phyloP scores from a whole-genome alignment of 2,888 invertebrate genomes.

The Hirtodrosophila confusa region DNA sequence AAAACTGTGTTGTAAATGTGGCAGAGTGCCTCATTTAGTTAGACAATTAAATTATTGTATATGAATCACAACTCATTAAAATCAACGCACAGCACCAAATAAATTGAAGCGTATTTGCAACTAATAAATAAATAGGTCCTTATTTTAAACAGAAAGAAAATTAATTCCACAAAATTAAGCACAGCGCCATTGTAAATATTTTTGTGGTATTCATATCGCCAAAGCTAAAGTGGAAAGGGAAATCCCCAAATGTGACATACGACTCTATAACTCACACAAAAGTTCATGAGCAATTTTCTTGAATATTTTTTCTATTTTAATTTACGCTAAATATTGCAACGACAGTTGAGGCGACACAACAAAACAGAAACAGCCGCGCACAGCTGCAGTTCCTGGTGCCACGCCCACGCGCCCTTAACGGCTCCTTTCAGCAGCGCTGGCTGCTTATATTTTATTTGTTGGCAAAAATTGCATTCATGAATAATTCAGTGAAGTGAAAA shows the following conservation, averaged over 20 bases:
- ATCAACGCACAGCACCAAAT: background rate
- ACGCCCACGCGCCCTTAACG: constrained; percentile 36
- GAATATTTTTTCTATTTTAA: constrained; percentile 56
- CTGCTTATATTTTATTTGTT: constrained; percentile 76
- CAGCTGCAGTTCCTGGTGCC: constrained; percentile 43
- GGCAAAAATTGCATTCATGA: constrained; percentile 81
- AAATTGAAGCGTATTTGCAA: constrained; percentile 16
- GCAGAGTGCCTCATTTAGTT: no score
- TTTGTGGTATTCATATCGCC: constrained; percentile 15
- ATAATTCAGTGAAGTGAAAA: constrained; percentile 79
- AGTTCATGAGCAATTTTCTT: constrained; percentile 52
- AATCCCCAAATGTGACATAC: constrained; percentile 35
- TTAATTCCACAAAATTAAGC: constrained; percentile 65
- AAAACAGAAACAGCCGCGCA: constrained; percentile 19
- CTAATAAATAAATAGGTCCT: constrained; percentile 31
- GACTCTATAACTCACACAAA: constrained; percentile 58
- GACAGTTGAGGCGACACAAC: constrained; percentile 59
- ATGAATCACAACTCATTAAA: constrained; percentile 13
- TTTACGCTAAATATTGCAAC: constrained; percentile 67
- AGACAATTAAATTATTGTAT: background rate
- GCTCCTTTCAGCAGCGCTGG: constrained; percentile 17
- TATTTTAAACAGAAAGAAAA: constrained; percentile 5
- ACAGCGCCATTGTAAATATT: constrained; percentile 30
- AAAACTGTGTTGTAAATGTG: no score
- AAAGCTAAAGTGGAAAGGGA: constrained; percentile 28